phyloP scores from a whole-genome alignment of 2,888 invertebrate species.

The Didymodactylos carnosus region DNA sequence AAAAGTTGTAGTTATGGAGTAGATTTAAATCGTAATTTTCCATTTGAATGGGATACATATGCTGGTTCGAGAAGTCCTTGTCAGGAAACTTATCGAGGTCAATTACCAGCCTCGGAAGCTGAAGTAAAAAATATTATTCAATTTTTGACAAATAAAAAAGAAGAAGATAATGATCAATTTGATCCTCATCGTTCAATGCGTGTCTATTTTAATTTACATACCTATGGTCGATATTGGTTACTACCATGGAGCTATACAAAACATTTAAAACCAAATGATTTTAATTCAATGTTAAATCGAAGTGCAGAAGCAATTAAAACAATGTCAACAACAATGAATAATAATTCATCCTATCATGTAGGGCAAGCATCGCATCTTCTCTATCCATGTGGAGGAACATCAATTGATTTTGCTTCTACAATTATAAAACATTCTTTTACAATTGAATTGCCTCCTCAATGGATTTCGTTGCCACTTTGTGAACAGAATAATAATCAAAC shows the following conservation, averaged over 20 bases:
- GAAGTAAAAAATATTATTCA: not conserved
- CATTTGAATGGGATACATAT: constrained; percentile 8
- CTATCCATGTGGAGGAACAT: not conserved
- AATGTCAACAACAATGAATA: not conserved
- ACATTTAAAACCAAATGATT: not conserved
- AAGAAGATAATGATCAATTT: too few species aligned
- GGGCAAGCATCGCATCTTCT: not conserved
- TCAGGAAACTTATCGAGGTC: constrained; percentile 6
- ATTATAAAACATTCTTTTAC: not conserved
- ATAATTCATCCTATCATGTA: not conserved
- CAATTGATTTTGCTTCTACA: not conserved
- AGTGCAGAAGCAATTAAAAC: too few species aligned
- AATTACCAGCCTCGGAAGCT: not conserved
- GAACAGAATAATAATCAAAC: not conserved
- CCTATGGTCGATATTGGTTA: constrained; percentile 10
- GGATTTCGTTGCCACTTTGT: not conserved
- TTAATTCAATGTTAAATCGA: not conserved
- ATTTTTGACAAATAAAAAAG: not conserved
- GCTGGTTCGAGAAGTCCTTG: constrained; percentile 1
- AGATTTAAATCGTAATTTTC: constrained; percentile 14
- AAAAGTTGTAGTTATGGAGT: constrained; percentile 4
- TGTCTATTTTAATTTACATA: constrained; percentile 7
- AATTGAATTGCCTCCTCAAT: not conserved
- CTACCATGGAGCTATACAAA: constrained; percentile 5
- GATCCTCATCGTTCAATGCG: not conserved